A percentile compares a stretch with the other conserved stretches of the same genome.
These are phyloP conservation scores for Acrobasis suavella DNA, from an alignment of 2,888 invertebrate genomes.

Conservation along the genomic window DNA sequence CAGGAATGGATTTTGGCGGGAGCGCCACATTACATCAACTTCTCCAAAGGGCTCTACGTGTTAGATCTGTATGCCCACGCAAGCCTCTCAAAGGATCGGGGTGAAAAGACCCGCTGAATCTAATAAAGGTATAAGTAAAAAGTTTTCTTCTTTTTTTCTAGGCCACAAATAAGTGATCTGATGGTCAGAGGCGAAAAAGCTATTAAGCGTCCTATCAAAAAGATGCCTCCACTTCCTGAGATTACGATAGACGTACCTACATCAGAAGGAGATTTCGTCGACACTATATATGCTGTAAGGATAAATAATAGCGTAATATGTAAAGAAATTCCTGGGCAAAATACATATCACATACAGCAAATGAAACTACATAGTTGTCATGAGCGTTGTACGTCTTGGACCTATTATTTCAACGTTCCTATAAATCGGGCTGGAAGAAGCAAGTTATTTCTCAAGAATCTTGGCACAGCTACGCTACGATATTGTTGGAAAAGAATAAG, in stretches of 20 bases:
- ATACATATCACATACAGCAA: constrained; percentile 39
- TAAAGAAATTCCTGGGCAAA: constrained; percentile 52
- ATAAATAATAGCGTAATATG: constrained; percentile 64
- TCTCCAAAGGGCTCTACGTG: too few relatives aligned
- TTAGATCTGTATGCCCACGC: too few relatives aligned
- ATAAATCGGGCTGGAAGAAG: constrained; percentile 56
- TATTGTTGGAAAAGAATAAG: constrained; percentile 77
- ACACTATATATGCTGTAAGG: constrained; percentile 51
- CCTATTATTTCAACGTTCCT: constrained; percentile 69
- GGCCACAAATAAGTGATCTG: constrained; percentile 53
- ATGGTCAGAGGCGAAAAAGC: constrained; percentile 62
- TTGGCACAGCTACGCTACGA: constrained; percentile 72
- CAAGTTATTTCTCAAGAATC: constrained; percentile 71
- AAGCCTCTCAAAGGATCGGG: too few relatives aligned
- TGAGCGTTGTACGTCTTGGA: constrained; percentile 59
- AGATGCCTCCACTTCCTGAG: constrained; percentile 48
- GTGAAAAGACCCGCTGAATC: too few relatives aligned
- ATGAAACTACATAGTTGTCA: constrained; percentile 50
- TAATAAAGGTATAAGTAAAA: background rate
- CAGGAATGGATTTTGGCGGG: too few relatives aligned
- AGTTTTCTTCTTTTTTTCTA: constrained; percentile 41
- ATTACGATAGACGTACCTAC: constrained; percentile 41
- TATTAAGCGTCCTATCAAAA: constrained; percentile 44
- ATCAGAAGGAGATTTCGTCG: background rate
- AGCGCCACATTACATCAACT: too few relatives aligned